Evolutionary conservation across 2,888 invertebrate species (phyloP).

Genomic region (Augiades crinisus): DNA sequence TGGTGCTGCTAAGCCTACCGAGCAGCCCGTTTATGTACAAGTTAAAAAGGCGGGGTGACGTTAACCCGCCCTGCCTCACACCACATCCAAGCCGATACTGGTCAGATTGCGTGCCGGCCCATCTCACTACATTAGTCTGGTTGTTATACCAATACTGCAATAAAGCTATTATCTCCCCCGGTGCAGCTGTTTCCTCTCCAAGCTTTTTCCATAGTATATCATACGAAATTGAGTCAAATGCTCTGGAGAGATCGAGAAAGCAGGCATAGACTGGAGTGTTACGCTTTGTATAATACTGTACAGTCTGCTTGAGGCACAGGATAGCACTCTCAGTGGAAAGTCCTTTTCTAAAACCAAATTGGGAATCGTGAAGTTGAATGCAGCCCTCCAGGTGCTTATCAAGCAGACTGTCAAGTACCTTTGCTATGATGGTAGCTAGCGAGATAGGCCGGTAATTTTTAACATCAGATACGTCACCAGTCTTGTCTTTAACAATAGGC

Average conservation of each 20-base stretch:
- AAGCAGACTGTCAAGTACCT: constrained; percentile 11
- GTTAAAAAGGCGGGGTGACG: too few relatives aligned
- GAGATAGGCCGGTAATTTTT: constrained; percentile 14
- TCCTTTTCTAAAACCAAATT: not conserved
- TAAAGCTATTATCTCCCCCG: too few relatives aligned
- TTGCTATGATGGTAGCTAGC: constrained; percentile 8
- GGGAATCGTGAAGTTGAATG: too few relatives aligned
- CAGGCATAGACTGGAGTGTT: constrained; percentile 9
- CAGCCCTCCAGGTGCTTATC: not conserved
- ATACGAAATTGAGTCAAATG: constrained; percentile 13
- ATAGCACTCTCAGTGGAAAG: constrained; percentile 15
- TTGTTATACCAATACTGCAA: too few relatives aligned
- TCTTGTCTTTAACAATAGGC: constrained; percentile 17
- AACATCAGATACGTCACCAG: constrained; percentile 2
- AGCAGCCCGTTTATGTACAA: too few relatives aligned
- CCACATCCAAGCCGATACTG: too few relatives aligned
- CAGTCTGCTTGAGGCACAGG: constrained; percentile 7
- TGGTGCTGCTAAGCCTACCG: too few relatives aligned
- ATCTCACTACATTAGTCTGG: too few relatives aligned
- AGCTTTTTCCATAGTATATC: too few relatives aligned
- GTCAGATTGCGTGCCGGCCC: too few relatives aligned
- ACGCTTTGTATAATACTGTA: not conserved
- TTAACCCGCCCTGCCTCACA: too few relatives aligned
- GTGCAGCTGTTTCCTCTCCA: too few relatives aligned
- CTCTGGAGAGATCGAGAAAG: constrained; percentile 18